A percentile compares a stretch with the other conserved stretches of the same genome.
Evolutionary conservation across 2,888 invertebrate species (phyloP).

Genomic region (Escarpia spicata): DNA sequence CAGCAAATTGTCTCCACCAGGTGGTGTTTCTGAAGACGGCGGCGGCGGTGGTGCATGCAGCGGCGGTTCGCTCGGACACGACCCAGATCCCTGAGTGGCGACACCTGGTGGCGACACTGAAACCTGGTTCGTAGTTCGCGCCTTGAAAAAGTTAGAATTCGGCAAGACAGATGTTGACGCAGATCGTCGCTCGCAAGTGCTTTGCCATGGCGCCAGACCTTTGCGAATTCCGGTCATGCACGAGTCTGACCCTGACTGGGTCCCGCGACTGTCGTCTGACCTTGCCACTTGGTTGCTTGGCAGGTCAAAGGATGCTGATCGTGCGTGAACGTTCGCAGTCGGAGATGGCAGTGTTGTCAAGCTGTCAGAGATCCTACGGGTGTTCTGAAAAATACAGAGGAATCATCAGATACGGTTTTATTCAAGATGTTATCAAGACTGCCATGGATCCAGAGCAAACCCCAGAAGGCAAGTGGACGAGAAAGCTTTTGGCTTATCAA

Average conservation of each 20-base stretch:
- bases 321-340: neutral
- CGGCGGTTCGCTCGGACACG: neutral
- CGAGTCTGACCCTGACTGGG: neutral
- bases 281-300: neutral
- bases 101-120: neutral
- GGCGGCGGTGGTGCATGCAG: neutral
- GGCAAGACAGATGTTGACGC: neutral
- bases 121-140: neutral
- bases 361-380: neutral
- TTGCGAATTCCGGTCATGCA: neutral
- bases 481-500: too few relatives aligned
- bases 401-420: neutral
- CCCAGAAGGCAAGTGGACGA: too few relatives aligned
- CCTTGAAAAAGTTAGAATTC: neutral
- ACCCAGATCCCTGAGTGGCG: neutral
- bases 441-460: too few relatives aligned
- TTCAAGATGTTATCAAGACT: too few relatives aligned
- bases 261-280: neutral
- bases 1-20: neutral
- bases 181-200: neutral
- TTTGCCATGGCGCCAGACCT: neutral
- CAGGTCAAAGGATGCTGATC: neutral
- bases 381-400: neutral
- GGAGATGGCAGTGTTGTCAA: neutral
- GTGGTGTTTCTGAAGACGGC: neutral